Evolutionary conservation across 2,797 vertebrate genomes (phyloP), one percentile per base, ranked within the genome.

Genomic region (Petrocephalus schoutedeni): DNA sequence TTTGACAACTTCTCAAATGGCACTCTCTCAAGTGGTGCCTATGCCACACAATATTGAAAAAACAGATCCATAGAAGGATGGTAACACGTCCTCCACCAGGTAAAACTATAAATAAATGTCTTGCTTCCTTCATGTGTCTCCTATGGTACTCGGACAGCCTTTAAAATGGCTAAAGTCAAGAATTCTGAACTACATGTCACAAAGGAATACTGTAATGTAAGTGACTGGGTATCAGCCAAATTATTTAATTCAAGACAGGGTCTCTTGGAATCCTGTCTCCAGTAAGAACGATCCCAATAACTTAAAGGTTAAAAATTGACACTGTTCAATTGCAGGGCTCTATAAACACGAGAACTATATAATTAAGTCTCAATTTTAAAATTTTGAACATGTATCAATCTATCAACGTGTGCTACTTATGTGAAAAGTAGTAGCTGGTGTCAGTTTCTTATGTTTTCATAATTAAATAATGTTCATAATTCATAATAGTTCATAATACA

Each of bases 21-120:
- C 71, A 45, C 32, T 74, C 7, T 74, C 32, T 74, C 74, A 45
- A 41, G 74, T 49, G 74, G 74, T 80, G 16, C 19, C 45, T 49
- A 21, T 49, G 41, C 41, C 74, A 80, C n/a, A 49, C 41, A 80
- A 41, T 49, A 49, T 45, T 80, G 74, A 49, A 80, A 80, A 49
- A 21, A 80, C 19, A 45, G 19, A 80, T 49, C 45, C 74, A 80
- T 3, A 8, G 19, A 80, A 49, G 19, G 41, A 49, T 21, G 41
- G 41, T n/a, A 21, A 80, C 19, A 21, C 41, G 16, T 80, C 41
- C 74, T 21, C 74, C 45, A 19, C 19, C 41, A 49, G 74, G 16
- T 45, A 49, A 80, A 80, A 80, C 67, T 19, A 74, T 80, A 80
- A 61, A 61, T 61, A 61, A 80, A 80, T 80, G 74, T 80, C 7